These are phyloP conservation scores for Andricus grossulariae DNA, from an alignment of 1,140 invertebrate species.

Conservation along the genomic window DNA sequence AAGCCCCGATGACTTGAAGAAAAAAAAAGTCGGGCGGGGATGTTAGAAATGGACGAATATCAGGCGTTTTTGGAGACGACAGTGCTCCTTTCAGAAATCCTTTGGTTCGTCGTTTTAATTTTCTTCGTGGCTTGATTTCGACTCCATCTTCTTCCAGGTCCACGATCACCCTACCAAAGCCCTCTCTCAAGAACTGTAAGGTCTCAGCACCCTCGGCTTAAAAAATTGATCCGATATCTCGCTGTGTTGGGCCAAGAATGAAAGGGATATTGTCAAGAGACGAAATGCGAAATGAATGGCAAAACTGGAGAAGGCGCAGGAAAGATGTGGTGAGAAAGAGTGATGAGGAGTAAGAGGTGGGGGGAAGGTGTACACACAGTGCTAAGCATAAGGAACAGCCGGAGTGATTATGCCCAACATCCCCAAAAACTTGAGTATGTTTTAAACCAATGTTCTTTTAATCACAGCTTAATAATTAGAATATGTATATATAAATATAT, in stretches of 20 bases:
- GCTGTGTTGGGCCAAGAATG: conserved; percentile 71
- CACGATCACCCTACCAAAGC: conserved; percentile 52
- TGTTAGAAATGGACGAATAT: conserved; percentile 15
- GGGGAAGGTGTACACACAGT: background rate
- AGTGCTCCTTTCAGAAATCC: conserved; percentile 46
- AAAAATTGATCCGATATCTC: conserved; percentile 70
- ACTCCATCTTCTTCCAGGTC: conserved; percentile 46
- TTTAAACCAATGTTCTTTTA: too few species aligned
- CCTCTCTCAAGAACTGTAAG: conserved; percentile 73
- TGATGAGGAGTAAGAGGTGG: background rate
- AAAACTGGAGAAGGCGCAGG: conserved; percentile 41
- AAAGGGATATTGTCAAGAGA: conserved; percentile 72
- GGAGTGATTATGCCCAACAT: background rate
- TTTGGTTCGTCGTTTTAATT: conserved; percentile 70
- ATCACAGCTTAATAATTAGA: too few species aligned
- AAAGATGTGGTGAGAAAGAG: conserved; percentile 46
- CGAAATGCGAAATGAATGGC: conserved; percentile 54
- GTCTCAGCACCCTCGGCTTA: conserved; percentile 74
- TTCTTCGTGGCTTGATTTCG: conserved; percentile 70
- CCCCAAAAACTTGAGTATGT: background rate
- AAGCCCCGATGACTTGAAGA: background rate
- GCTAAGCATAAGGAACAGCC: background rate
- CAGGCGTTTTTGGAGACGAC: conserved; percentile 42
- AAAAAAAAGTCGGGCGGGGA: conserved; percentile 17
- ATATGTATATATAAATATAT: too few species aligned